Percentiles rank a stretch among this genome's conserved stretches.
Conservation (phyloP, 1,140 invertebrate genomes). For the Potamilus streckersoni region DNA sequence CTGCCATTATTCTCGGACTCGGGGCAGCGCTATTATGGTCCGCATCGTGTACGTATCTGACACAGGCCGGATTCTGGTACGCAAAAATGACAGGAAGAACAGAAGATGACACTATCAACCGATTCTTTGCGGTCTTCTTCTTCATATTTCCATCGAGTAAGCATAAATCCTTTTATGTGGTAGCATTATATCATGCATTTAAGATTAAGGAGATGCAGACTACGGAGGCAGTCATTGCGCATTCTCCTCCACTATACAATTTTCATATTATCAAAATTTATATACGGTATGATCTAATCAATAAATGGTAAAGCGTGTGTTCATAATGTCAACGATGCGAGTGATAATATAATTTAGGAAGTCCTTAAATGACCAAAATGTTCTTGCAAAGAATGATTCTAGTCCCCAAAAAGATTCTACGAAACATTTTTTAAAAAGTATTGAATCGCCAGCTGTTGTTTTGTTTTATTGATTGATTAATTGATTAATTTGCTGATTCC, state of each 20-base stretch:
- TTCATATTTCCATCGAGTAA: slow-evolving; percentile 88
- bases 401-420: not conserved
- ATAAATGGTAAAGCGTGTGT: too few relatives aligned
- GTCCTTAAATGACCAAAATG: too few relatives aligned
- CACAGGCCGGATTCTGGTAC: slow-evolving; percentile 87
- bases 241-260: too few relatives aligned
- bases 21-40: slow-evolving; percentile 97
- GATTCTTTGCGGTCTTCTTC: slow-evolving; percentile 99
- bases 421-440: not conserved
- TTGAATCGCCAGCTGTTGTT: not conserved
- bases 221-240: too few relatives aligned
- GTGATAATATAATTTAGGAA: too few relatives aligned
- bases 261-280: too few relatives aligned
- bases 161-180: not conserved
- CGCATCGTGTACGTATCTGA: slow-evolving; percentile 94
- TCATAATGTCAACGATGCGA: too few relatives aligned
- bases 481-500: not conserved
- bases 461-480: too few relatives aligned
- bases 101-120: slow-evolving; percentile 89
- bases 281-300: too few relatives aligned
- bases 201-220: too few relatives aligned
- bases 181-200: too few relatives aligned
- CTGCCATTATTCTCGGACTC: slow-evolving; percentile 87
- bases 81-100: slow-evolving; percentile 71
- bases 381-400: not conserved